Conservation (phyloP, 1,140 invertebrate genomes). For the Ephestia elutella region DNA sequence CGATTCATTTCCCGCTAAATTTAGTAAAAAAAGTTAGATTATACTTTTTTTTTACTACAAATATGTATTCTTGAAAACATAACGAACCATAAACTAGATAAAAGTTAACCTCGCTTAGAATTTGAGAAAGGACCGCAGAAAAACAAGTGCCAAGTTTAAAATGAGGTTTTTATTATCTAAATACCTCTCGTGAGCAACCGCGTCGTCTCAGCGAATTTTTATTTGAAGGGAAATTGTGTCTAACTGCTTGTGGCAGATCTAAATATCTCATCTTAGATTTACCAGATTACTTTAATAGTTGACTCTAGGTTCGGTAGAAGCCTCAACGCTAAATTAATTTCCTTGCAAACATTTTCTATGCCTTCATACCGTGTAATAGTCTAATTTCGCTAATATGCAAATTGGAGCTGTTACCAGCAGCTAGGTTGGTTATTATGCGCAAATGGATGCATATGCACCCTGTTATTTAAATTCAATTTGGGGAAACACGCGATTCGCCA, state of each 20-base stretch:
- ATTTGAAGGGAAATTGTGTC: not conserved
- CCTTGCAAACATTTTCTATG: not conserved
- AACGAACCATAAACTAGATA: not conserved
- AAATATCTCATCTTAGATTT: not conserved
- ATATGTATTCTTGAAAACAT: not conserved
- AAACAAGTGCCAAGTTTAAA: not conserved
- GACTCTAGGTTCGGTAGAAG: not conserved
- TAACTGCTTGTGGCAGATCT: not conserved
- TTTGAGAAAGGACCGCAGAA: not conserved
- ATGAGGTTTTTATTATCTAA: not conserved
- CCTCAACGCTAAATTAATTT: not conserved
- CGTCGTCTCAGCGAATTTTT: constrained; percentile 1
- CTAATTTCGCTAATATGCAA: not conserved
- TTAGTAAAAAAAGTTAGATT: no score
- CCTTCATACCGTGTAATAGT: not conserved
- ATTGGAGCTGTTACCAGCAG: not conserved
- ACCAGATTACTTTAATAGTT: not conserved
- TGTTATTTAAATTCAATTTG: constrained; percentile 4
- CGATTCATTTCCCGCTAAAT: no score
- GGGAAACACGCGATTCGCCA: not conserved
- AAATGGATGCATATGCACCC: not conserved
- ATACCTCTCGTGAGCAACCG: not conserved
- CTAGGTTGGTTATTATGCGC: not conserved
- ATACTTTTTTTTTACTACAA: no score
- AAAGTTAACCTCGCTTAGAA: not conserved